A percentile compares a stretch with the other conserved stretches of the same genome.
Conservation (phyloP, 2,888 invertebrate species). For the Cyclophora punctaria region DNA sequence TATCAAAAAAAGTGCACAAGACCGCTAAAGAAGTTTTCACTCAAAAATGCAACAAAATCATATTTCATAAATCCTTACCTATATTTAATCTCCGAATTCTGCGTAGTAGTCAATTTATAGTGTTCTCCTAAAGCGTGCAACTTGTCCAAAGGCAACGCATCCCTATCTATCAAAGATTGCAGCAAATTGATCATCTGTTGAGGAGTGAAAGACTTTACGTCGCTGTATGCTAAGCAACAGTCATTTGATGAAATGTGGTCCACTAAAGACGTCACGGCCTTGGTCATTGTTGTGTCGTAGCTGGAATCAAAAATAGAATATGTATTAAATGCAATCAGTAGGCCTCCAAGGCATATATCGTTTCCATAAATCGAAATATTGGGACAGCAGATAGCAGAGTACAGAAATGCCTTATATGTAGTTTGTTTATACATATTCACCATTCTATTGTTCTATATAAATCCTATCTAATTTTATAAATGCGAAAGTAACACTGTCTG, state of each 20-base stretch:
- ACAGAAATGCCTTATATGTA: too few species aligned
- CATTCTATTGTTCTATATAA: too few species aligned
- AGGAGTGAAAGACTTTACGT: conserved; percentile 74
- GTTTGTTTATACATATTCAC: too few species aligned
- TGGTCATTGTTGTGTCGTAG: conserved; percentile 80
- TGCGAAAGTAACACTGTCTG: background rate
- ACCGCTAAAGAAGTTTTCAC: too few species aligned
- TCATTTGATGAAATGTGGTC: too few species aligned
- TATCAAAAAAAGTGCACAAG: too few species aligned
- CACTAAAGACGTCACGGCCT: conserved; percentile 60
- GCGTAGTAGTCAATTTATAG: conserved; percentile 78
- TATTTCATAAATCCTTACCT: conserved; percentile 23
- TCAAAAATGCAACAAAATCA: too few species aligned
- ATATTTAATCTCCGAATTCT: conserved; percentile 85
- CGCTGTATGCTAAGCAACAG: conserved; percentile 22
- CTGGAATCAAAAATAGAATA: conserved; percentile 41
- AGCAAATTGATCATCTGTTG: conserved; percentile 82
- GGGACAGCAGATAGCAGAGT: too few species aligned
- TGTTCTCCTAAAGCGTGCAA: conserved; percentile 46
- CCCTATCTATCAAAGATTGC: conserved; percentile 75
- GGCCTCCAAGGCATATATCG: too few species aligned
- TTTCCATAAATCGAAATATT: too few species aligned
- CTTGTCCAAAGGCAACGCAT: conserved; percentile 71
- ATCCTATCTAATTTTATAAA: too few species aligned
- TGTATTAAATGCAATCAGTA: too few species aligned